Conservation (phyloP, 2,797 vertebrate genomes). For the Hemibagrus guttatus region DNA sequence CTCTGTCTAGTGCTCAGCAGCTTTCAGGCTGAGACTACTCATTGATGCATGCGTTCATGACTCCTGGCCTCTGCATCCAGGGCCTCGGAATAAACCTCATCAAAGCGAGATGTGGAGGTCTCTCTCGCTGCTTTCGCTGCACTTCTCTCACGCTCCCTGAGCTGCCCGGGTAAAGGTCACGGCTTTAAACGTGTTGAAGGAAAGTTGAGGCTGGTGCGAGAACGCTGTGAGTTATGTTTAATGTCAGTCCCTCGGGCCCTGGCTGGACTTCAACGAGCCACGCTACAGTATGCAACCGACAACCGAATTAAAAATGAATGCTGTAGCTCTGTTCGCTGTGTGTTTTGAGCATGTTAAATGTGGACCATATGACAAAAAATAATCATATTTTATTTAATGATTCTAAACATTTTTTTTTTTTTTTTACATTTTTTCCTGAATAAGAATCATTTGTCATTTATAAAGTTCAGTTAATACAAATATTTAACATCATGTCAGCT, state of each 20-base stretch:
- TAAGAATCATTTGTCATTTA: no score
- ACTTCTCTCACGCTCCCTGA: constrained; percentile 15
- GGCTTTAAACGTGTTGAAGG: constrained; percentile 34
- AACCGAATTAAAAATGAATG: neutral
- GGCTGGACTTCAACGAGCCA: neutral
- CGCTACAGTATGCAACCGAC: neutral
- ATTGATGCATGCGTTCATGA: constrained; percentile 35
- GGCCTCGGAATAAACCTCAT: constrained; percentile 36
- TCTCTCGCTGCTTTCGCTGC: neutral
- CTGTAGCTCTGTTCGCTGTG: neutral
- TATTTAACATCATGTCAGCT: no score
- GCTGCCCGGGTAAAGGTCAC: constrained; percentile 46
- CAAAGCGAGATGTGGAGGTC: constrained; percentile 39
- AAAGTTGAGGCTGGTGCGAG: neutral
- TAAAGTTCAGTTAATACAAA: no score
- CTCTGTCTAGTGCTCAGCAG: neutral
- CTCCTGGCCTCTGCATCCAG: constrained; percentile 34
- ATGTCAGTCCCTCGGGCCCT: constrained; percentile 20
- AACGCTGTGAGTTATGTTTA: constrained; percentile 26
- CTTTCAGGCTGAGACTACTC: constrained; percentile 14
- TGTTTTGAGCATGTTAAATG: no score
- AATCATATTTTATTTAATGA: neutral
- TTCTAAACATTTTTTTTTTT: no score
- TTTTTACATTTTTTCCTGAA: no score
- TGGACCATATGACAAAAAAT: neutral